Percentiles rank a stretch among this genome's conserved stretches.
These are phyloP conservation scores for Scaptomyza graminum DNA, from an alignment of 1,140 invertebrate genomes.

Conservation along the genomic window DNA sequence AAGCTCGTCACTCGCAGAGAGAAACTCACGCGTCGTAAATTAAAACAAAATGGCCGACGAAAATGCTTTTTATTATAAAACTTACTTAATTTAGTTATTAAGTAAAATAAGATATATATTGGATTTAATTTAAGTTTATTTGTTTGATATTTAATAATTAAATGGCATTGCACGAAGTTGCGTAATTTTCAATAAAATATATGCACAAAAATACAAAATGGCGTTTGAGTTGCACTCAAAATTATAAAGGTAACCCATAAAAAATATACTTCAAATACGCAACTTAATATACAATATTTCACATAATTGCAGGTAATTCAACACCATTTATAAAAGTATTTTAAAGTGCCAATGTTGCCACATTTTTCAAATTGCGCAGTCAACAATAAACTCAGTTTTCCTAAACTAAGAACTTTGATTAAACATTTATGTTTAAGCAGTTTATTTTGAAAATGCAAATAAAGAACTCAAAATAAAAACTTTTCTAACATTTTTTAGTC, in stretches of 20 bases:
- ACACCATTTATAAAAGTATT: too few species aligned
- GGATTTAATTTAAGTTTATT: neutral
- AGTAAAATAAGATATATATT: neutral
- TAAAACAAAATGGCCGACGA: slow-evolving; percentile 73
- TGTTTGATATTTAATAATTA: too few species aligned
- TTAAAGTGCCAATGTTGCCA: too few species aligned
- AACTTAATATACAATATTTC: too few species aligned
- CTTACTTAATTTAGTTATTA: slow-evolving; percentile 1
- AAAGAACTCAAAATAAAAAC: too few species aligned
- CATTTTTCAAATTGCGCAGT: too few species aligned
- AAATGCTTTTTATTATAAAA: neutral
- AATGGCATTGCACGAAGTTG: neutral
- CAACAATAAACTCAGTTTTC: too few species aligned
- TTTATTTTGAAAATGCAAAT: too few species aligned
- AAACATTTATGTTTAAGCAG: too few species aligned
- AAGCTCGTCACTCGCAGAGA: slow-evolving; percentile 40
- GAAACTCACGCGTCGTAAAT: slow-evolving; percentile 43
- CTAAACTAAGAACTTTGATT: too few species aligned
- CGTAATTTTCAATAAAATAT: neutral
- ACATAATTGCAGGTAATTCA: too few species aligned
- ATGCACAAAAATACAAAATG: slow-evolving; percentile 26
- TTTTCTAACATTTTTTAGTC: too few species aligned
- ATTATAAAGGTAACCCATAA: neutral
- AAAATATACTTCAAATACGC: neutral
- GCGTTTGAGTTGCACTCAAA: neutral